phyloP scores from a whole-genome alignment of 2,888 invertebrate genomes.

The Drosophila neotestacea region DNA sequence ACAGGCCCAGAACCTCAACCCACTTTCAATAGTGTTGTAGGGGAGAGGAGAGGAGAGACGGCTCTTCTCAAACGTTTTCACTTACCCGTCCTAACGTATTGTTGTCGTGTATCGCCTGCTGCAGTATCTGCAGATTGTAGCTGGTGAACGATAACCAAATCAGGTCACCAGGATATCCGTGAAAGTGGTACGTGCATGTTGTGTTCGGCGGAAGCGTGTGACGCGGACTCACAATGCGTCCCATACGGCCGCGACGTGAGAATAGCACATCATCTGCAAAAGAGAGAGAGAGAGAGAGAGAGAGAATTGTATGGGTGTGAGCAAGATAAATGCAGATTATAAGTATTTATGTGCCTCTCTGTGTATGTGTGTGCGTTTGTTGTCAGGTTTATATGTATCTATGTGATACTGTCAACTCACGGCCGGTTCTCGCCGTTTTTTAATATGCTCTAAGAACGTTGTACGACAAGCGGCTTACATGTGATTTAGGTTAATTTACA shows the following conservation, averaged over 20 bases:
- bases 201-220: conserved; percentile 94
- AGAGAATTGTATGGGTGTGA: conserved; percentile 17
- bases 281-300: conserved; percentile 17
- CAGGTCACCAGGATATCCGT: conserved; percentile 91
- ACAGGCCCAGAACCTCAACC: conserved; percentile 16
- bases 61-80: conserved; percentile 51
- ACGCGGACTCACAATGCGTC: conserved; percentile 91
- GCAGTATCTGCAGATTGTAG: conserved; percentile 91
- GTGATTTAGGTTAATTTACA: conserved; percentile 79
- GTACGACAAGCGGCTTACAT: conserved; percentile 78
- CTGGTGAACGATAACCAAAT: conserved; percentile 95
- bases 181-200: conserved; percentile 94
- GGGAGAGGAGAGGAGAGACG: conserved; percentile 2
- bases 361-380: background rate
- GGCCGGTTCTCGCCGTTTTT: conserved; percentile 51
- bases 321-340: conserved; percentile 47
- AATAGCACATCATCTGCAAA: conserved; percentile 85
- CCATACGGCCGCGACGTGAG: conserved; percentile 89
- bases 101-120: conserved; percentile 87
- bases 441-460: conserved; percentile 73
- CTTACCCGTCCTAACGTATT: conserved; percentile 85
- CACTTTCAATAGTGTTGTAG: conserved; percentile 34
- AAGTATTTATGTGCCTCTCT: conserved; percentile 6
- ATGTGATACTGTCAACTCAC: conserved; percentile 41
- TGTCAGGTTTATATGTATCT: conserved; percentile 15